A percentile compares a stretch with the other conserved stretches of the same genome.
These are phyloP conservation scores for Rhagonycha fulva DNA, from an alignment of 2,888 invertebrate species.

Conservation along the genomic window DNA sequence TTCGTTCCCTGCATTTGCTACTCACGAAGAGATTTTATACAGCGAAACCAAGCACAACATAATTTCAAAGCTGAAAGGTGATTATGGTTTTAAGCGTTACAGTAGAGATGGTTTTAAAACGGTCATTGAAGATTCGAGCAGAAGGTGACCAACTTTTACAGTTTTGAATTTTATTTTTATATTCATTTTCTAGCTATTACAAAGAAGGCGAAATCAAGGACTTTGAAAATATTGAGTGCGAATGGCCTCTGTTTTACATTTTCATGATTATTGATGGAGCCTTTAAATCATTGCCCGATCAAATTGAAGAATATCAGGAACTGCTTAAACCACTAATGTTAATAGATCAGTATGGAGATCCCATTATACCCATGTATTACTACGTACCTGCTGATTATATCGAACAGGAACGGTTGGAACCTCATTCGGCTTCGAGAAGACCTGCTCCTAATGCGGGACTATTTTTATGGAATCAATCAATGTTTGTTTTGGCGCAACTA, in stretches of 20 bases:
- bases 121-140: conserved; percentile 78
- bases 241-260: conserved; percentile 97
- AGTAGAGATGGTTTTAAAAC: conserved; percentile 93
- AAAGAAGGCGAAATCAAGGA: conserved; percentile 90
- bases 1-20: conserved; percentile 97
- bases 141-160: conserved; percentile 52
- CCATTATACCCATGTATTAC: conserved; percentile 93
- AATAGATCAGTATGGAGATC: conserved; percentile 85
- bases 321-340: conserved; percentile 80
- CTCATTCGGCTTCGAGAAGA: conserved; percentile 54
- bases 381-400: conserved; percentile 77
- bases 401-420: conserved; percentile 71
- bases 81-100: conserved; percentile 92
- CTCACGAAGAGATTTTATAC: conserved; percentile 91
- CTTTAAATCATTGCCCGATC: conserved; percentile 82
- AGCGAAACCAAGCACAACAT: conserved; percentile 86
- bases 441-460: conserved; percentile 62
- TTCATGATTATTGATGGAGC: conserved; percentile 96
- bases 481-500: conserved; percentile 92
- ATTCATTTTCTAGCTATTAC: conserved; percentile 67
- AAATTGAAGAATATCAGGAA: conserved; percentile 90
- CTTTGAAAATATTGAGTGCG: conserved; percentile 95
- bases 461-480: conserved; percentile 94
- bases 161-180: not conserved
- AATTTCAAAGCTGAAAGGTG: conserved; percentile 79